Base-by-base conservation (phyloP, 1,140 invertebrate genomes). In the Brachionus koreanus region DNA sequence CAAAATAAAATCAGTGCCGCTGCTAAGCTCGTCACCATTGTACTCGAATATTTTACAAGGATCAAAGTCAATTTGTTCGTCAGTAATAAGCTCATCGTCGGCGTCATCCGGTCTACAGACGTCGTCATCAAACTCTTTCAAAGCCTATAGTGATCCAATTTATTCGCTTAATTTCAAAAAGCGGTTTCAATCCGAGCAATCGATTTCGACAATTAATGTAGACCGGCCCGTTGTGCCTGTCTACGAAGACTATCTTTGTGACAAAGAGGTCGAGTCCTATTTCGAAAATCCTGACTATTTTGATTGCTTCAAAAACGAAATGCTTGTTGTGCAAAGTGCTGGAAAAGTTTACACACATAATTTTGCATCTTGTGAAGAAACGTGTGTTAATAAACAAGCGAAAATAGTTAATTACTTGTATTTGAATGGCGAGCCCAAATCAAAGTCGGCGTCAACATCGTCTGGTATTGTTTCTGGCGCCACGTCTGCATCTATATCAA, bases 191-290 rank as follows among this genome's bases (percentile, higher is more conserved):
- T n/a, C 69, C 2, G 43, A 46, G 2, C 4, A 13, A 1, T 33
- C 25, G 10, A 13, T 37, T n/a, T 63, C 61, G 5, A 29, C 6
- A 12, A 25, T 39, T 10, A 39, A 23, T 33, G 7, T 23, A 6
- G 16, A 35, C 12, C 7, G 69, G 29, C 39, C 19, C 29, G n/a
- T 10, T 16, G 37, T 72, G 9, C 65, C 65, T 2, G 16, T 74
- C 3, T 74, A 74, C n/a, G 76, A 79, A 13, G 76, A 79, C 25
- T 79, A 79, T 65, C 23, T 79, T 10, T 79, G 76, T 13, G 76
- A 79, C 39, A 79, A 63, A 19, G 76, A 79, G 57, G 76, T 79
- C 10, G 76, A 79, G 33, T 61, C 49, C 0, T 79, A 79, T 37
- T 79, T 79, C 23, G 76, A 79, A 13, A 74, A 74, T 74, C 16